Percentiles rank a stretch among this genome's conserved stretches.
phyloP scores from a whole-genome alignment of 2,113 vertebrate genomes.

The Hydropotes inermis region DNA sequence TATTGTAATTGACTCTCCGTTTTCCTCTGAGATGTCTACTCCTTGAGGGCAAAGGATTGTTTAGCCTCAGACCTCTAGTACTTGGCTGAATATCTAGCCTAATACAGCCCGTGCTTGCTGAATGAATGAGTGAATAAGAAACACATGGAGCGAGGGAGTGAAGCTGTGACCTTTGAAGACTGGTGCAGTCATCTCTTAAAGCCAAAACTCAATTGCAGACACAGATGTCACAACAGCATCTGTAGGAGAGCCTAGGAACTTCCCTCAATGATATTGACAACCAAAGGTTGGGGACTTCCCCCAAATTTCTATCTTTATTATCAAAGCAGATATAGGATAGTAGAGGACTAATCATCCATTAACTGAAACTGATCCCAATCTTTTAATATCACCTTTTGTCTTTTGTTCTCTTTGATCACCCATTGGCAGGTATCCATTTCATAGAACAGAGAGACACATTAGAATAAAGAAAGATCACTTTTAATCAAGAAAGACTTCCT shows the following conservation, averaged over 20 bases:
- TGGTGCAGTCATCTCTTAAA: not conserved
- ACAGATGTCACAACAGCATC: not conserved
- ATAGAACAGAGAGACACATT: not conserved
- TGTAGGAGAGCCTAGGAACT: not conserved
- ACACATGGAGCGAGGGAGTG: accelerated
- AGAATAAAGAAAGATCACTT: not conserved
- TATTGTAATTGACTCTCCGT: not conserved
- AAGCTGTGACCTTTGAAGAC: not conserved
- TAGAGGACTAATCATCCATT: too few relatives aligned
- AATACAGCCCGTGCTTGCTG: not conserved
- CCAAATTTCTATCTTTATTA: not conserved
- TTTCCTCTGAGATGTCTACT: not conserved
- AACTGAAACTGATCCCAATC: not conserved
- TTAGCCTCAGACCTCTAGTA: not conserved
- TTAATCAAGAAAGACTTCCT: not conserved
- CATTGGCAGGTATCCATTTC: not conserved
- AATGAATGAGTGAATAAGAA: not conserved
- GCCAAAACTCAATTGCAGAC: not conserved
- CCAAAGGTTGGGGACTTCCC: not conserved
- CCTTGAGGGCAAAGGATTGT: not conserved
- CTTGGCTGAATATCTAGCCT: not conserved
- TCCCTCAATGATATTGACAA: not conserved
- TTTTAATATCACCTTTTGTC: not conserved
- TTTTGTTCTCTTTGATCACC: not conserved
- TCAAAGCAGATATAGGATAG: not conserved